These are phyloP conservation scores for Prunella fulvescens DNA, from an alignment of 2,113 vertebrate genomes.

Conservation along the genomic window DNA sequence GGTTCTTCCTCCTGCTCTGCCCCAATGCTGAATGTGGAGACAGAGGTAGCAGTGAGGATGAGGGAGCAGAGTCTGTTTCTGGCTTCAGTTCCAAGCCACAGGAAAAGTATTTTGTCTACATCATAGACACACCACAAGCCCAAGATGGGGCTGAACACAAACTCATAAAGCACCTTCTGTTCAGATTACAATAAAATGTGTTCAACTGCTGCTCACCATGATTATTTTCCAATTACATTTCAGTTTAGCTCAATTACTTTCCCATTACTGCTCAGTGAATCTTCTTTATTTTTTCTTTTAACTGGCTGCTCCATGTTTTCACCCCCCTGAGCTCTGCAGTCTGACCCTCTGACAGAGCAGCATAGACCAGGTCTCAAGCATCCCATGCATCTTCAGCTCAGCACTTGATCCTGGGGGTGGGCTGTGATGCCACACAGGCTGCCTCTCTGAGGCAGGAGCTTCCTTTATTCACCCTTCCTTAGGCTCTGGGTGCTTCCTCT, in stretches of 20 bases:
- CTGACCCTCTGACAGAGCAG: not conserved
- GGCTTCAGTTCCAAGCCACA: not conserved
- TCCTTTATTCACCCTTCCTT: not conserved
- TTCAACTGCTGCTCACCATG: slow-evolving; percentile 34
- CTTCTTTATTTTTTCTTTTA: slow-evolving; percentile 63
- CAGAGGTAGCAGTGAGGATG: not conserved
- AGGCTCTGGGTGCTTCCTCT: not conserved
- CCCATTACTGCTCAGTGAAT: slow-evolving; percentile 69
- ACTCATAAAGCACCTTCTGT: slow-evolving; percentile 33
- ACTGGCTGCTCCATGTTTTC: slow-evolving; percentile 47
- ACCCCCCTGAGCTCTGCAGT: not conserved
- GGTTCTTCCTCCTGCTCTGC: not conserved
- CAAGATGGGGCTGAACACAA: not conserved
- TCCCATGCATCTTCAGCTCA: not conserved
- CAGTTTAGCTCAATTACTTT: slow-evolving; percentile 79
- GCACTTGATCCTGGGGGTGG: not conserved
- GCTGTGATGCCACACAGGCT: rapidly evolving
- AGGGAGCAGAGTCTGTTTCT: not conserved
- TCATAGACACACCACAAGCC: not conserved
- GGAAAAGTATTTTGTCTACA: not conserved
- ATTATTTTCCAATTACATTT: slow-evolving; percentile 75
- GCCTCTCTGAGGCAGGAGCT: not conserved
- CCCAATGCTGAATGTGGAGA: not conserved
- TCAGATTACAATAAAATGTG: slow-evolving; percentile 52
- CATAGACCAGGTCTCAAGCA: not conserved